Evolutionary conservation across 2,888 invertebrate species (phyloP).

Genomic region (Lagria hirta): DNA sequence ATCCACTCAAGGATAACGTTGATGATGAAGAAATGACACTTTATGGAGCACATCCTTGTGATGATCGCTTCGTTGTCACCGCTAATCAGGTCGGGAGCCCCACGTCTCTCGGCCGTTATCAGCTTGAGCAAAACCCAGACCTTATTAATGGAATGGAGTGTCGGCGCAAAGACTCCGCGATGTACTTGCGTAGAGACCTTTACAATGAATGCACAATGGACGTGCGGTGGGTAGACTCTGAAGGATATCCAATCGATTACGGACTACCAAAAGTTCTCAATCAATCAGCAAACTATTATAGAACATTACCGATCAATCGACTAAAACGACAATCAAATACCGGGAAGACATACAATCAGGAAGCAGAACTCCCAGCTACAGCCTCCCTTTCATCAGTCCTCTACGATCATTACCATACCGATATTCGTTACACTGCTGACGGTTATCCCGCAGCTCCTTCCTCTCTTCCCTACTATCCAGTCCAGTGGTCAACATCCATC

Average conservation of each 20-base stretch:
- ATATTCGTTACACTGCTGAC: conserved; percentile 76
- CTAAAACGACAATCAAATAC: conserved; percentile 60
- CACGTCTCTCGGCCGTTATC: conserved; percentile 55
- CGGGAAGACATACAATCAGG: conserved; percentile 61
- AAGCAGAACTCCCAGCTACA: conserved; percentile 65
- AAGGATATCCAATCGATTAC: conserved; percentile 74
- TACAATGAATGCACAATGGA: conserved; percentile 24
- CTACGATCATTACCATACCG: conserved; percentile 56
- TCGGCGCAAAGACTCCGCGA: conserved; percentile 49
- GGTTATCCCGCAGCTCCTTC: conserved; percentile 63
- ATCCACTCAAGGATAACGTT: conserved; percentile 34
- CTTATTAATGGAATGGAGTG: conserved; percentile 72
- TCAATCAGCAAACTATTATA: conserved; percentile 55
- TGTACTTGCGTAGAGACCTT: conserved; percentile 33
- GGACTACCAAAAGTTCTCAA: conserved; percentile 68
- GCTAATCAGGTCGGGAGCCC: conserved; percentile 60
- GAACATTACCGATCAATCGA: conserved; percentile 74
- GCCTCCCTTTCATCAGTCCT: conserved; percentile 36
- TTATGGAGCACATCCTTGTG: conserved; percentile 30
- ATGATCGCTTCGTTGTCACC: conserved; percentile 40
- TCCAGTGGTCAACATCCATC: conserved; percentile 59
- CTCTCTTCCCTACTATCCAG: conserved; percentile 52
- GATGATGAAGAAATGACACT: conserved; percentile 17
- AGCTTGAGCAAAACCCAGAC: conserved; percentile 67
- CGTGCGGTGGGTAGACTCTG: conserved; percentile 67